Conservation (phyloP, 2,888 invertebrate species). For the Drosophila acutilabella region DNA sequence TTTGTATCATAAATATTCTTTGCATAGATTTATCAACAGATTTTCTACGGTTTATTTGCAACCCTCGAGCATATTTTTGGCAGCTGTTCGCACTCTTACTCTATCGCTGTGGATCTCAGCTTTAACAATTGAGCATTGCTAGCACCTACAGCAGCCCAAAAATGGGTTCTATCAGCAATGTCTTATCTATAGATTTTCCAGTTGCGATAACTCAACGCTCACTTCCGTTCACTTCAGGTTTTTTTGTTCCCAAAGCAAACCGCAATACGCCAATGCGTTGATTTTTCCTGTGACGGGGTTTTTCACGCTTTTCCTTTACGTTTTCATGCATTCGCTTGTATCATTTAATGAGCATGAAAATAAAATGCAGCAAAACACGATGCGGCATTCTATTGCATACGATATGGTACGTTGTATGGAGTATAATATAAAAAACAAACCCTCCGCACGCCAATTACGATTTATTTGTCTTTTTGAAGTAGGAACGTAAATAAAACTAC, state of each 20-base stretch:
- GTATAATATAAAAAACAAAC: constrained; percentile 35
- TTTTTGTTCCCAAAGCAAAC: constrained; percentile 31
- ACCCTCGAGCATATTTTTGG: constrained; percentile 36
- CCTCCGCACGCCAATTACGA: constrained; percentile 79
- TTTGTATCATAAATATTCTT: constrained; percentile 35
- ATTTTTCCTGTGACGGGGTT: constrained; percentile 33
- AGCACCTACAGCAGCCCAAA: constrained; percentile 42
- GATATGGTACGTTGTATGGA: not conserved
- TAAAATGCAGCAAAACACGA: constrained; percentile 41
- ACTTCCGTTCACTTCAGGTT: constrained; percentile 52
- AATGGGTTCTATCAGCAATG: constrained; percentile 33
- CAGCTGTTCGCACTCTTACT: constrained; percentile 61
- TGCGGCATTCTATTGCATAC: constrained; percentile 31
- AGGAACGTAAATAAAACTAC: constrained; percentile 63
- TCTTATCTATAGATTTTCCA: constrained; percentile 54
- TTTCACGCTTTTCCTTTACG: constrained; percentile 51
- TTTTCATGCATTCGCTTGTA: constrained; percentile 36
- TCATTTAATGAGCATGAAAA: constrained; percentile 65
- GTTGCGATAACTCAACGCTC: constrained; percentile 50
- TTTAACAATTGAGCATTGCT: constrained; percentile 20
- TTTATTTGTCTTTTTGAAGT: constrained; percentile 77
- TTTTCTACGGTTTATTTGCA: constrained; percentile 29
- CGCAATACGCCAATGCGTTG: constrained; percentile 53
- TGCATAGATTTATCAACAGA: constrained; percentile 48
- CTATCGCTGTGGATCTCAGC: constrained; percentile 23